Evolutionary conservation across 2,888 invertebrate species (phyloP).

Genomic region (Patella caerulea): DNA sequence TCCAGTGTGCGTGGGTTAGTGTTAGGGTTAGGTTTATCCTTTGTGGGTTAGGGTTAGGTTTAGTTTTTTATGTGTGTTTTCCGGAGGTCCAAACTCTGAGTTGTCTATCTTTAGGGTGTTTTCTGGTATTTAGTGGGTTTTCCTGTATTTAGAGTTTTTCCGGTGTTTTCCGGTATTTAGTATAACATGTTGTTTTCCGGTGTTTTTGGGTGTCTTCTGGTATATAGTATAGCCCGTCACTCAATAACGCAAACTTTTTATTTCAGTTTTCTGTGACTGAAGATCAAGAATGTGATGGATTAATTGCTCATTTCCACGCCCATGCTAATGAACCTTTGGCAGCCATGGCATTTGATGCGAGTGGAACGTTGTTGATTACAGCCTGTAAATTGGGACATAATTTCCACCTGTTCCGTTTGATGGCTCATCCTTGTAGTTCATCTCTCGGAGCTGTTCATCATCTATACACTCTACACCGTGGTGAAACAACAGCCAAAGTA

Average conservation of each 20-base stretch:
- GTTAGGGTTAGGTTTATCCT: too few species aligned
- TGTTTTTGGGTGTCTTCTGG: too few species aligned
- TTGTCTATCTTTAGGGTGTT: too few species aligned
- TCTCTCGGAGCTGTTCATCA: slow-evolving; percentile 85
- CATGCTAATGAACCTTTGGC: slow-evolving; percentile 84
- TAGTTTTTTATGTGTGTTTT: too few species aligned
- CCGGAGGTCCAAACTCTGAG: too few species aligned
- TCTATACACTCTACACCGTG: slow-evolving; percentile 92
- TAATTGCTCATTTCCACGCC: slow-evolving; percentile 76
- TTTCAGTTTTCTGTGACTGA: slow-evolving; percentile 76
- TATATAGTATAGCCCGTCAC: too few species aligned
- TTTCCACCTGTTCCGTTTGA: slow-evolving; percentile 95
- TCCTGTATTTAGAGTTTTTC: too few species aligned
- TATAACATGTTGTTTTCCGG: too few species aligned
- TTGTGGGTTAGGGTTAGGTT: too few species aligned
- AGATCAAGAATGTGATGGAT: slow-evolving; percentile 76
- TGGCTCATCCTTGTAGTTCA: slow-evolving; percentile 91
- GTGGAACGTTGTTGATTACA: slow-evolving; percentile 89
- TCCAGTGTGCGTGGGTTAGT: too few species aligned
- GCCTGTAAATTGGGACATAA: slow-evolving; percentile 94
- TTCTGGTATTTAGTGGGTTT: too few species aligned
- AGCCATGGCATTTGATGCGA: slow-evolving; percentile 90
- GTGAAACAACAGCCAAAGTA: slow-evolving; percentile 96
- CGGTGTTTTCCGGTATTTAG: too few species aligned
- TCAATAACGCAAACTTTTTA: not conserved